phyloP scores from a whole-genome alignment of 1,140 invertebrate genomes.

The Micrasema longulum region DNA sequence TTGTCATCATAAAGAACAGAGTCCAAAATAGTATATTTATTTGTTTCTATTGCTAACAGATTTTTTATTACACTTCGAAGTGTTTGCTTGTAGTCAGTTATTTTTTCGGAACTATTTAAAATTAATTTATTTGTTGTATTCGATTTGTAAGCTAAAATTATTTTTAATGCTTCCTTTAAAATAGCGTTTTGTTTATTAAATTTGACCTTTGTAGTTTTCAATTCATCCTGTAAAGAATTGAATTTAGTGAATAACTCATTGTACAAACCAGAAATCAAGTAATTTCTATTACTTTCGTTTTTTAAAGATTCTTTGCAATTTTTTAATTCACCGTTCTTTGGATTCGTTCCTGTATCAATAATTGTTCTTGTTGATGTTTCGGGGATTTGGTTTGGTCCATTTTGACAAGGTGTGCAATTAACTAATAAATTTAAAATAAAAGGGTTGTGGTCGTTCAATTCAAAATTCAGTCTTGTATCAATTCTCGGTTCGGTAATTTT shows the following conservation, averaged over 20 bases:
- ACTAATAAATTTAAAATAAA: too few relatives aligned
- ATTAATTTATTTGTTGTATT: constrained; percentile 21
- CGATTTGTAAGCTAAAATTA: not conserved
- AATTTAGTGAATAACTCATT: not conserved
- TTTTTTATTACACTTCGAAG: not conserved
- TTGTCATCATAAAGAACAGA: not conserved
- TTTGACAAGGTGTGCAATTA: too few relatives aligned
- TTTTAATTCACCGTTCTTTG: not conserved
- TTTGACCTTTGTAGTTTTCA: not conserved
- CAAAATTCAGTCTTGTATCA: too few relatives aligned
- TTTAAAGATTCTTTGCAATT: not conserved
- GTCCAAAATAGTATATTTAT: not conserved
- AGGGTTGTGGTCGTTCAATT: too few relatives aligned
- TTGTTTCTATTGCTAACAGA: not conserved
- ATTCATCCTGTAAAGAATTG: not conserved
- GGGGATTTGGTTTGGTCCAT: too few relatives aligned
- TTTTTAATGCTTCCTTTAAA: constrained; percentile 13
- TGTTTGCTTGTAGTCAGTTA: constrained; percentile 3
- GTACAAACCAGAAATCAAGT: not conserved
- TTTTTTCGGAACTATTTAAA: not conserved
- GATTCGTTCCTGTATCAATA: too few relatives aligned
- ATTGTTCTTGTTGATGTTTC: too few relatives aligned
- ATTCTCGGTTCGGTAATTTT: too few relatives aligned
- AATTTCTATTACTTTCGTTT: too few relatives aligned
- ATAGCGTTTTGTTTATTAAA: not conserved